A percentile compares a stretch with the other conserved stretches of the same genome.
Conservation (phyloP, 2,113 vertebrate genomes). For the Ammodramus savannarum region DNA sequence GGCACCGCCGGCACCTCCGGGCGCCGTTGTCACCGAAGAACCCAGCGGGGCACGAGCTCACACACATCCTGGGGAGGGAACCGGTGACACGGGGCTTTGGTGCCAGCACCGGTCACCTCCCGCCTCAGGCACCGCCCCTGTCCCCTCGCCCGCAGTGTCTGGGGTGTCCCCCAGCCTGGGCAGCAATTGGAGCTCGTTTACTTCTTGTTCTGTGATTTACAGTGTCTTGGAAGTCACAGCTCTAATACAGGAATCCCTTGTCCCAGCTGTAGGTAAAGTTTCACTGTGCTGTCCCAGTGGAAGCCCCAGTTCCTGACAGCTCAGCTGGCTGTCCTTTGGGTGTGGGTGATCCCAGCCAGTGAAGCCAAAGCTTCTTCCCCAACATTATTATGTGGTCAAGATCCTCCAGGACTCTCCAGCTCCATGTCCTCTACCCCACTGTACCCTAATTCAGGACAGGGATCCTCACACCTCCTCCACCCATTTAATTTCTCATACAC, state of each 20-base stretch:
- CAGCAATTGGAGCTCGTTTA: fast-evolving
- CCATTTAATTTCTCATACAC: not conserved
- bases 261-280: not conserved
- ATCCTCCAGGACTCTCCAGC: not conserved
- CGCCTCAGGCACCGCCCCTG: fast-evolving
- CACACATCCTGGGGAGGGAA: slow-evolving; percentile 78
- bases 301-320: not conserved
- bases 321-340: not conserved
- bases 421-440: not conserved
- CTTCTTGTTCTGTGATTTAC: not conserved
- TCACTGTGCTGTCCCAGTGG: not conserved
- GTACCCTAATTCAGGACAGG: not conserved
- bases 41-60: slow-evolving; percentile 82
- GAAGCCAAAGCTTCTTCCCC: not conserved
- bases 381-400: not conserved
- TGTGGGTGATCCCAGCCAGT: fast-evolving
- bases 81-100: fast-evolving
- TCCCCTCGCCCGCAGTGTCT: fast-evolving
- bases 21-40: slow-evolving; percentile 74
- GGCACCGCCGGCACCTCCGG: slow-evolving; percentile 81
- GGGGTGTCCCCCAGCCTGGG: not conserved
- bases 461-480: not conserved
- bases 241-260: not conserved
- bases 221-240: not conserved
- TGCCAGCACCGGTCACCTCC: not conserved